Percentiles rank a stretch among this genome's conserved stretches.
Evolutionary conservation across 2,113 vertebrate genomes (phyloP).

Genomic region (Antigone vipio): DNA sequence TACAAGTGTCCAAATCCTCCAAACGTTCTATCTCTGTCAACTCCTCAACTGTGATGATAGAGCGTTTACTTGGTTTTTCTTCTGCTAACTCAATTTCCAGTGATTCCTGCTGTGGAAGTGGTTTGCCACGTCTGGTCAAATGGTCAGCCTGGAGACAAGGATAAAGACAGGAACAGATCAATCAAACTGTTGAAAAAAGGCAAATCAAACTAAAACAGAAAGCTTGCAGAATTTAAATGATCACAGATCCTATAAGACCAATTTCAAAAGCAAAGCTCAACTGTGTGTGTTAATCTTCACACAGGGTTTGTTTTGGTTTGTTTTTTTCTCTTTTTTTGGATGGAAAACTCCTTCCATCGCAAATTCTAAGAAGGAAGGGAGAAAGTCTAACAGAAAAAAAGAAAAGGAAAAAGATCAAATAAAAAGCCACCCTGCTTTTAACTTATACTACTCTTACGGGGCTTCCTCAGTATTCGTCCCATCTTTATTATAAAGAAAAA

Average conservation of each 20-base stretch:
- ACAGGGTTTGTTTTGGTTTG: neutral
- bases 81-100: slow-evolving; percentile 83
- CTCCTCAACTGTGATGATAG: slow-evolving; percentile 76
- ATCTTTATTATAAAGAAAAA: neutral
- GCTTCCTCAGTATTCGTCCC: neutral
- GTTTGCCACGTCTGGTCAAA: slow-evolving; percentile 83
- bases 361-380: neutral
- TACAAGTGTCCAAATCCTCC: slow-evolving; percentile 92
- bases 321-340: accelerated
- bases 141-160: slow-evolving; percentile 83
- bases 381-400: neutral
- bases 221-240: neutral
- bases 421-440: neutral
- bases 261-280: neutral
- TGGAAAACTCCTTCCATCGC: neutral
- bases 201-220: neutral
- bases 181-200: neutral
- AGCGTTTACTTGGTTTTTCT: slow-evolving; percentile 82
- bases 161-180: neutral
- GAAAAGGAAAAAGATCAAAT: neutral
- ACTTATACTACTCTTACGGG: neutral
- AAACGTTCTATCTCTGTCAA: slow-evolving; percentile 88
- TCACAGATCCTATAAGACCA: neutral
- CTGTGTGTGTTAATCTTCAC: neutral
- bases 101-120: slow-evolving; percentile 83